Evolutionary conservation across 2,888 invertebrate species (phyloP), one percentile per base, ranked within the genome.

Genomic region (Troglohyphantes excavatus): DNA sequence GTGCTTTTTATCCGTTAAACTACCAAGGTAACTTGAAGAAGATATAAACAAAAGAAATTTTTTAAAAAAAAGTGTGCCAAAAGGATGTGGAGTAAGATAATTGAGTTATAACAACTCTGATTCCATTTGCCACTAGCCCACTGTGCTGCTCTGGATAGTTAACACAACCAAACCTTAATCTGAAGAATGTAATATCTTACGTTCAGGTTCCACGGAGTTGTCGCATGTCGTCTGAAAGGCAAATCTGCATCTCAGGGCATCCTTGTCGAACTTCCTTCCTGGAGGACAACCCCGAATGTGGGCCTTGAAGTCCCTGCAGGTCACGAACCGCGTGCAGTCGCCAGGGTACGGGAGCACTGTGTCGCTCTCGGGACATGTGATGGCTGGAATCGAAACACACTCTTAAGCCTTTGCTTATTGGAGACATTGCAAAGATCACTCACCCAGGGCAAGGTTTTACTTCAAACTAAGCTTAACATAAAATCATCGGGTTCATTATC

Each of bases 301-400:
- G 13, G 88, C 88, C 9, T 70, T 61, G 76, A 65, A 89, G 23
- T 89, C 29, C 43, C 70, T 82, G 46, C 88, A 89, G 19, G 88
- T 89, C 19, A 89, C 39, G 63, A 76, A 89, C 9, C 88, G 75
- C 6, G 68, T 70, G 23, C 88, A 89, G 23, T 89, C 76, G 9
- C 88, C 88, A 0, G 88, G 88, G 7, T 89, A 89, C 7, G 82
- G 68, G 2, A 89, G 68, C 33, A 59, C 75, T 7, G 43, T 21
- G 61, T 89, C 88, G 3, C 70, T 76, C 21, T 76, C 76, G 2
- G 88, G 88, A 21, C 88, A 89, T 13, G 19, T 21, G 7, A 89
- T 70, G 23, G 68, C 88, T 89, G 11, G n/a, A 65, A 19, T 5
- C 1, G 33, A 39, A n/a, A n/a, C n/a, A n/a, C n/a, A n/a, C n/a